Base-by-base conservation (phyloP, 1,140 invertebrate genomes). In the Macrobrachium nipponense region DNA sequence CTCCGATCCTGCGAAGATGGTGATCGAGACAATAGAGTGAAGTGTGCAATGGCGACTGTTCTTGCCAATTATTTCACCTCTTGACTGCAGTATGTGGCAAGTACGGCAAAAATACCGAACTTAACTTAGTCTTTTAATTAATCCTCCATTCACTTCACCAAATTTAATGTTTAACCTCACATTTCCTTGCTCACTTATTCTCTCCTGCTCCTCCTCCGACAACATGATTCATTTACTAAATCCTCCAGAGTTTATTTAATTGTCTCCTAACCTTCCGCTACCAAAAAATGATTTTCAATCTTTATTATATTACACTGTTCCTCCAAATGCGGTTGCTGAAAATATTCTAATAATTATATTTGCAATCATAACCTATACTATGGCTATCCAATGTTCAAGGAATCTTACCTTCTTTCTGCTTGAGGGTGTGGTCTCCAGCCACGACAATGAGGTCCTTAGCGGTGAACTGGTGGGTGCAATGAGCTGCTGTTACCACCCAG, bases 401-500 rank as follows among this genome's bases (percentile, higher is more conserved):
- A 0, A 36, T 6, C 73, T 43, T 20, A 87, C 85, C 85, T 81
- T 87, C 79, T 58, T 77, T 76, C 36, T 66, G 60, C 62, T 87
- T 87, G 6, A 87, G 78, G 14, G 68, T 61, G 64, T 87, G 85
- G 11, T 87, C 85, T 58, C 85, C 85, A 36, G 85, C 85, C 72
- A 87, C 85, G 36, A 82, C 85, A 18, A 87, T 20, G 5, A 87
- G 85, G 44, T 87, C 79, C 43, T 87, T 66, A 70, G 73, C 43
- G 12, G 59, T 73, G 72, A 76, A 82, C 61, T 82, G 79, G 62
- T 87, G 85, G 17, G 73, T 82, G 61, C 85, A 87, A 62, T 87
- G 85, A 17, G 85, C 85, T 43, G 85, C 85, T 6, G 85, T 87
- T 7, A 87, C 17, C n/a, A 87, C 73, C 85, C 85, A 87, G 15